Conservation (phyloP, 2,113 vertebrate genomes). For the Oreotrochilus melanogaster region DNA sequence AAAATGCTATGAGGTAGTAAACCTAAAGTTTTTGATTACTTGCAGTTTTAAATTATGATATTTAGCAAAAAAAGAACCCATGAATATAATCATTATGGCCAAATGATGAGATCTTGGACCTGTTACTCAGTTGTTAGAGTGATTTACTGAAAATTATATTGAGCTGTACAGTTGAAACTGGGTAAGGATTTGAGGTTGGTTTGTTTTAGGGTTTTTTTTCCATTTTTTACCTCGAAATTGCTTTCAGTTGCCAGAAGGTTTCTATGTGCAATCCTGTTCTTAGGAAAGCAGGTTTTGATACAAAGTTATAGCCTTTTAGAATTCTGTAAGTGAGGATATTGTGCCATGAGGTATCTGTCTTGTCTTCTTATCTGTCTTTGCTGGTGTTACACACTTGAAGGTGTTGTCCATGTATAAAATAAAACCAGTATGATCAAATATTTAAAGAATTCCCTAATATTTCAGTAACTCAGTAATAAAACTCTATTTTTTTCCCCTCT, state of each 20-base stretch:
- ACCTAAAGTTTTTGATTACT: background rate
- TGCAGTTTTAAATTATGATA: background rate
- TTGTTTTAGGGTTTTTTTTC: background rate
- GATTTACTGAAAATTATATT: background rate
- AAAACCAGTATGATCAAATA: background rate
- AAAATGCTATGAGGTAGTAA: background rate
- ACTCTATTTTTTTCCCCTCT: background rate
- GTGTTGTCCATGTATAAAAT: background rate
- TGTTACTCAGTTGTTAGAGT: background rate
- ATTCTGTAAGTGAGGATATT: background rate
- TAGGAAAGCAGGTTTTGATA: background rate
- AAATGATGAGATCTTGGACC: background rate
- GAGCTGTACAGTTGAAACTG: background rate
- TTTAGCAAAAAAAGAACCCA: background rate
- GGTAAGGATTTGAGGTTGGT: background rate
- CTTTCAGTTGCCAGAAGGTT: background rate
- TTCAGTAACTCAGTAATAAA: slow-evolving; percentile 38
- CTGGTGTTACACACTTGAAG: background rate
- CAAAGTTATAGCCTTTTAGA: background rate
- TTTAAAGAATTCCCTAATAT: background rate
- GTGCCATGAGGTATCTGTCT: background rate
- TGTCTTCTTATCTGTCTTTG: background rate
- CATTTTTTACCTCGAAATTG: background rate
- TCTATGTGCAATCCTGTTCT: background rate
- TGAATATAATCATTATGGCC: background rate